phyloP scores from a whole-genome alignment of 2,113 vertebrate species.

The Chascanopsetta lugubris region DNA sequence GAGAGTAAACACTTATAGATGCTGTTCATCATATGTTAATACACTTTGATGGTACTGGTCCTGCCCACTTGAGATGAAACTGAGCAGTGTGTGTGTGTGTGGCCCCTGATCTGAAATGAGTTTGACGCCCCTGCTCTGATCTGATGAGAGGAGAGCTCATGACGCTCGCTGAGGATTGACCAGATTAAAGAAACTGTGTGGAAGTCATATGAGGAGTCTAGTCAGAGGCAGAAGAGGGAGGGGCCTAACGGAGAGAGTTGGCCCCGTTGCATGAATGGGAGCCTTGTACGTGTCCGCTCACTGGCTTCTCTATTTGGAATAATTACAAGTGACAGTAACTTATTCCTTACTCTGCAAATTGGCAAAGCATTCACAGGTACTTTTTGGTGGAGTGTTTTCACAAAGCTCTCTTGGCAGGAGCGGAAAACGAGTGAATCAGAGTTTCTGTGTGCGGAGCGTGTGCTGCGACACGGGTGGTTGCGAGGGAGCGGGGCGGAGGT shows the following conservation, averaged over 20 bases:
- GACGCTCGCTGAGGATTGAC: constrained; percentile 45
- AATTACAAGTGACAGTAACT: constrained; percentile 78
- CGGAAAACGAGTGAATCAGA: constrained; percentile 67
- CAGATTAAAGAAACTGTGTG: constrained; percentile 28
- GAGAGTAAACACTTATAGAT: too few species aligned
- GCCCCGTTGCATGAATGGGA: constrained; percentile 70
- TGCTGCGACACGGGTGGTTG: constrained; percentile 53
- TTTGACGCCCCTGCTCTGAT: constrained; percentile 28
- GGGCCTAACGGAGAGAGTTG: constrained; percentile 29
- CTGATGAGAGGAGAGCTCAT: constrained; percentile 40
- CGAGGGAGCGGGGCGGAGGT: background rate
- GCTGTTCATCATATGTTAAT: too few species aligned
- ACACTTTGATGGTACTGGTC: too few species aligned
- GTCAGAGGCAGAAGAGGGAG: constrained; percentile 43
- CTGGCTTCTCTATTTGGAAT: constrained; percentile 70
- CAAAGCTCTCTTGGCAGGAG: constrained; percentile 67
- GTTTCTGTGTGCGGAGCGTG: constrained; percentile 55
- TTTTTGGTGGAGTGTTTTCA: constrained; percentile 76
- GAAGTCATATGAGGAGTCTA: constrained; percentile 59
- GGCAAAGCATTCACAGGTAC: constrained; percentile 79
- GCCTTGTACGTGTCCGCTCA: constrained; percentile 69
- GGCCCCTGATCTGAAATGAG: too few species aligned
- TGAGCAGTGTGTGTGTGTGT: too few species aligned
- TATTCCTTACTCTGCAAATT: constrained; percentile 74
- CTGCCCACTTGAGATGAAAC: too few species aligned